Evolutionary conservation across 2,113 vertebrate species (phyloP), one percentile per base, ranked within the genome.

Genomic region (Anguilla japonica): DNA sequence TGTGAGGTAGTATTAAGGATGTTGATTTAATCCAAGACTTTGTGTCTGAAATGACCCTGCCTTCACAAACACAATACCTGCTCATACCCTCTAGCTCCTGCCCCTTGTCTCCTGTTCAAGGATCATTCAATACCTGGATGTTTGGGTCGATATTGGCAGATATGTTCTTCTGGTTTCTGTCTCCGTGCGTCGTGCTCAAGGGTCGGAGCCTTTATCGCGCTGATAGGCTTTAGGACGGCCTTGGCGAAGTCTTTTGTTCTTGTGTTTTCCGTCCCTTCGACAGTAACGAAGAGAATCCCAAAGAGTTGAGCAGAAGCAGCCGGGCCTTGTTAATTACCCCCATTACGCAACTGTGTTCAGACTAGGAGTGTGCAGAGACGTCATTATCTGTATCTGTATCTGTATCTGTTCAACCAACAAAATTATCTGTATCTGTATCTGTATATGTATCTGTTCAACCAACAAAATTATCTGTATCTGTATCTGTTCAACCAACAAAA

Each of bases 271-370:
- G 71, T 34, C 71, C n/a, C n/a, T 75, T n/a, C 29, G 26, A 75
- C 26, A 34, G 34, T 34, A 75, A 75, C 26, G n/a, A n/a, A 9
- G 26, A 75, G n/a, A 40, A 29, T 16, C 82, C 83, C 2, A 50
- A 83, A 75, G 29, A 34, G 71, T n/a, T 29, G 34, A 34, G 0
- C 20, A 75, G 7, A 29, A 82, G 81, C 57, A 13, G 18, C n/a
- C 29, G 78, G 71, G 56, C 13, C 67, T 46, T 8, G 50, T 87
- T 81, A 89, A 91, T 89, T 87, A 88, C 60, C 63, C 57, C 84
- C 71, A 84, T 91, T 87, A 89, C 87, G 86, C 67, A 79, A 84
- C 63, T 78, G 84, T 83, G 39, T 83, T 89, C 60, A 86, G 81
- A 87, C 34, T 34, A 34, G 34, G 1, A 34, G 34, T 34, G 0